Base-by-base conservation (phyloP, 2,888 invertebrate genomes). In the Incurvaria masculella region DNA sequence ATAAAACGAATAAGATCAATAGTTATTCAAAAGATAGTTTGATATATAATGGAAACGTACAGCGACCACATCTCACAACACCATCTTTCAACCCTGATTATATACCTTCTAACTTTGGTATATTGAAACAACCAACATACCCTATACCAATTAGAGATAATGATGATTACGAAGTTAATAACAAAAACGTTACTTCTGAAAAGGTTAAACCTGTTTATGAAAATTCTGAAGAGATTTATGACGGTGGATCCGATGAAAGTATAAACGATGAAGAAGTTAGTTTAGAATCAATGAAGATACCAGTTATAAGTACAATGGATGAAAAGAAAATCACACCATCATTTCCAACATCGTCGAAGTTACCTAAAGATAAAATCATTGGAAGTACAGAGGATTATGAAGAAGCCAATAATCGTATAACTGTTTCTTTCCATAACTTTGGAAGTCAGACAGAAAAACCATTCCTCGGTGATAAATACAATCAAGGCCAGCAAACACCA, bases 391-490 rank as follows among this genome's bases (percentile, higher is more conserved):
- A 50, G 21, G 52, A 52, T 39, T 51, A 59, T 43, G 61, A 60
- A 47, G 52, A 56, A 47, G 42, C 43, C 18, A 52, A 59, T 8
- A 65, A 61, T 52, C 59, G 61, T 23, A 56, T 58, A 47, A 60
- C 59, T 17, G 62, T 56, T 23, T 51, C 63, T 19, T 58, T 64
- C 43, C 65, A 66, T 26, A 71, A 75, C 51, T 57, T 63, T 49
- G 79, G 76, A 44, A 72, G 72, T 17, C 79, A 80, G 62, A 80
- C 79, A 8, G 79, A 80, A 59, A 75, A 79, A 54, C 79, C 79
- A 10, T 79, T 79, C 55, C 60, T 53, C 44, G 49, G 45, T 8
- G 47, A 59, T 26, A 59, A 63, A 14, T 62, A 59, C 26, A 75
- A 73, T 49, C 68, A 62, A 53, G 65, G 68, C 68, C 62, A 53